phyloP scores from a whole-genome alignment of 1,140 invertebrate species.

The Colletes latitarsis region DNA sequence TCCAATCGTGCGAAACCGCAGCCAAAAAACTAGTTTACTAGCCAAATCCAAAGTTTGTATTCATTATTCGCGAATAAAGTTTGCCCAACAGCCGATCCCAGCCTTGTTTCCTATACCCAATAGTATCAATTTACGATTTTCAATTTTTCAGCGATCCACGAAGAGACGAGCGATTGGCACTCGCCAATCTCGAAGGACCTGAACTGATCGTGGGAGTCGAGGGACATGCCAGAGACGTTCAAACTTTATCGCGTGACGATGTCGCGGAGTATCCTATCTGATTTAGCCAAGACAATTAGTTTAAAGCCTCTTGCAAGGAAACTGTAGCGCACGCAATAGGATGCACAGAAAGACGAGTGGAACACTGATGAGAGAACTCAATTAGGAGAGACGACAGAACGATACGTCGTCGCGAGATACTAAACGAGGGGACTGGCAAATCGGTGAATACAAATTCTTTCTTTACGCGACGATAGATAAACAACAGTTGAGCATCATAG shows the following conservation, averaged over 20 bases:
- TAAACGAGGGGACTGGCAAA: background rate
- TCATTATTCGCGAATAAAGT: no score
- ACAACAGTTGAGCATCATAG: background rate
- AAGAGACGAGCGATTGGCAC: background rate
- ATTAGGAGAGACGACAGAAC: constrained; percentile 13
- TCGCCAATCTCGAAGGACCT: background rate
- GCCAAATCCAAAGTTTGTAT: no score
- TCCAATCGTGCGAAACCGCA: no score
- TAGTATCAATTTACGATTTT: no score
- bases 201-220: background rate
- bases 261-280: background rate
- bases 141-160: no score
- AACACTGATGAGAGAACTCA: background rate
- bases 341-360: background rate
- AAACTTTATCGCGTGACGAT: background rate
- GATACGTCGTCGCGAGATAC: background rate
- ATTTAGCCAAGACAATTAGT: constrained; percentile 6
- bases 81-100: no score
- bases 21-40: no score
- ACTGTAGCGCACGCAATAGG: no score
- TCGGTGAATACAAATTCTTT: background rate
- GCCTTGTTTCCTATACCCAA: no score
- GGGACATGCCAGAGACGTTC: background rate
- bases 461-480: no score
- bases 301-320: background rate